Base-by-base conservation (phyloP, 37 sponge, comb jelly and placozoan genomes). In the Trichoplax adhaerens region DNA sequence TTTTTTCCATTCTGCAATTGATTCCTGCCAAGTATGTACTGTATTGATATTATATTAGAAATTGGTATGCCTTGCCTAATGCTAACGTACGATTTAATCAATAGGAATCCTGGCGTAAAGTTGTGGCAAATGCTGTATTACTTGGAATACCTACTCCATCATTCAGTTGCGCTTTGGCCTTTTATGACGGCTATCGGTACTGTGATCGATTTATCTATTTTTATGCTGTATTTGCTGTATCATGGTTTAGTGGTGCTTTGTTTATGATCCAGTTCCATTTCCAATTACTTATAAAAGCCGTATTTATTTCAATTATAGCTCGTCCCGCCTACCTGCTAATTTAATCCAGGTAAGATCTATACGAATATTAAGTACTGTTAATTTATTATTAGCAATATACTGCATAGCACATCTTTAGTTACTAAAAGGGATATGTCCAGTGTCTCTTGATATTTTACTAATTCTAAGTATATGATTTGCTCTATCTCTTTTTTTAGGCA, bases 161-260 rank as follows among this genome's bases (percentile, higher is more conserved):
- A 51, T 95, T 95, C 80, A 91, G 91, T 76, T 83, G 82, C 61
- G 97, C 97, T 6, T 84, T 95, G n/a, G 91, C 97, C 66, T 95
- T 95, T 79, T 95, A 86, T 79, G 97, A 95, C 80, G 97, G 97
- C 1, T 90, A 91, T 81, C 81, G 93, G 86, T 88, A 53, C 54
- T 65, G 54, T n/a, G 1, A 63, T 72, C 50, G n/a, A 50, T 66
- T 48, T 65, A 63, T 72, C 50, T 72, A 63, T 72, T 6, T 73
- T 64, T 73, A 7, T 73, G 29, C 29, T 29, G 29, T 29, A 29
- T 29, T 29, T 29, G 29, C 29, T 29, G 29, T 29, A 29, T 29
- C 29, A 29, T 29, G 29, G 29, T 29, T 29, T 29, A 29, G 29
- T 29, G 29, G 29, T 29, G 29, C 29, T 29, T 29, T 29, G 29